phyloP scores from a whole-genome alignment of 1,140 invertebrate species.

The Scylla paramamosain region DNA sequence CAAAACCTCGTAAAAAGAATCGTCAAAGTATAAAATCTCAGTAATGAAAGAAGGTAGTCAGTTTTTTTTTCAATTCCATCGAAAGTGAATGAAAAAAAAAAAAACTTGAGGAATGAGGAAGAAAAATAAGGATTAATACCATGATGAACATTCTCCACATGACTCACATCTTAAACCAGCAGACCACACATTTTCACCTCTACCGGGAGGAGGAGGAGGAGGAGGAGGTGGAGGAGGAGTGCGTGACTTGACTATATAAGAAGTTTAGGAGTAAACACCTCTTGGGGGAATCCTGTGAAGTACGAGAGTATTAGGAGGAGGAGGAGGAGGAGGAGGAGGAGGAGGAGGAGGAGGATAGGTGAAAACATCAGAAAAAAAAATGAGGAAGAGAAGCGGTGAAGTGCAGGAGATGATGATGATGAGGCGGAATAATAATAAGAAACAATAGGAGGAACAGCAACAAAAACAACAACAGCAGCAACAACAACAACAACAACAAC shows the following conservation, averaged over 20 bases:
- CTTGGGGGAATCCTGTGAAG: background rate
- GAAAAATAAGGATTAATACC: background rate
- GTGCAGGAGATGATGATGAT: background rate
- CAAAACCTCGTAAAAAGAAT: too few species aligned
- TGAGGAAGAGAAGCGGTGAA: background rate
- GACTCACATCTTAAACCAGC: background rate
- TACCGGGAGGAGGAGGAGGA: background rate
- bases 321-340: constrained; percentile 17
- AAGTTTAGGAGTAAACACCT: constrained; percentile 22
- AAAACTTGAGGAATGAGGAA: too few species aligned
- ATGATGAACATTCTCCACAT: background rate
- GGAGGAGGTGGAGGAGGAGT: constrained; percentile 6
- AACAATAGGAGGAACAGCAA: background rate
- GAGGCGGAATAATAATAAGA: background rate
- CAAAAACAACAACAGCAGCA: too few species aligned
- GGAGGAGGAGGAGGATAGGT: background rate
- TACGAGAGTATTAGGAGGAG: background rate
- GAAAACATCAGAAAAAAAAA: background rate
- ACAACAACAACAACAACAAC: background rate
- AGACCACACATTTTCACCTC: background rate
- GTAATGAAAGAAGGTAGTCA: too few species aligned
- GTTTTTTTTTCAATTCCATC: too few species aligned
- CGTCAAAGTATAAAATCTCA: too few species aligned
- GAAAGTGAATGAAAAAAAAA: too few species aligned
- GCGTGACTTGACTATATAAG: constrained; percentile 4